A percentile compares a stretch with the other conserved stretches of the same genome.
These are phyloP conservation scores for Eueremaeus valkanovi DNA, from an alignment of 2,888 invertebrate species.

Conservation along the genomic window DNA sequence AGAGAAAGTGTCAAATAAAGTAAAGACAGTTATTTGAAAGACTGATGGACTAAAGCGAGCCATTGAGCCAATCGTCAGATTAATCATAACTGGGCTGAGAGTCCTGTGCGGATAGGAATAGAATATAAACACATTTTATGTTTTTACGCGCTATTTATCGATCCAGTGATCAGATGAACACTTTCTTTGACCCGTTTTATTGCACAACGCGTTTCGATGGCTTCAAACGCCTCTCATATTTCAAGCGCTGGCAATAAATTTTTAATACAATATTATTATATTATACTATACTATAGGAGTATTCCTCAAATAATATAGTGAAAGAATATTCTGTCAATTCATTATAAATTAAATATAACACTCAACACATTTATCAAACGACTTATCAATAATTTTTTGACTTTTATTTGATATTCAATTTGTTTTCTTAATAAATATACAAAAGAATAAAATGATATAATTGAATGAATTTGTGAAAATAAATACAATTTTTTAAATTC, in stretches of 20 bases:
- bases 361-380: too few species aligned
- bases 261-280: background rate
- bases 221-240: background rate
- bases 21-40: conserved; percentile 4
- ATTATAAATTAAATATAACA: too few species aligned
- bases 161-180: conserved; percentile 14
- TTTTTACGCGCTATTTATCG: background rate
- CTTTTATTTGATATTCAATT: too few species aligned
- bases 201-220: background rate
- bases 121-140: conserved; percentile 14
- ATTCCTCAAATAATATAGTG: background rate
- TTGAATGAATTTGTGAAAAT: too few species aligned
- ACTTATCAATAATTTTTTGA: too few species aligned
- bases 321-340: too few species aligned
- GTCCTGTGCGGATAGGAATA: background rate
- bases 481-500: too few species aligned
- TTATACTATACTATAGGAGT: background rate
- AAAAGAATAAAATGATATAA: too few species aligned
- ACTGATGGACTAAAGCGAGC: background rate
- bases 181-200: conserved; percentile 18
- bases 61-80: background rate
- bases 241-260: background rate
- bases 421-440: too few species aligned
- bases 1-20: background rate
- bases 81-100: background rate